Conservation (phyloP, 2,888 invertebrate genomes). For the Thereva unica region DNA sequence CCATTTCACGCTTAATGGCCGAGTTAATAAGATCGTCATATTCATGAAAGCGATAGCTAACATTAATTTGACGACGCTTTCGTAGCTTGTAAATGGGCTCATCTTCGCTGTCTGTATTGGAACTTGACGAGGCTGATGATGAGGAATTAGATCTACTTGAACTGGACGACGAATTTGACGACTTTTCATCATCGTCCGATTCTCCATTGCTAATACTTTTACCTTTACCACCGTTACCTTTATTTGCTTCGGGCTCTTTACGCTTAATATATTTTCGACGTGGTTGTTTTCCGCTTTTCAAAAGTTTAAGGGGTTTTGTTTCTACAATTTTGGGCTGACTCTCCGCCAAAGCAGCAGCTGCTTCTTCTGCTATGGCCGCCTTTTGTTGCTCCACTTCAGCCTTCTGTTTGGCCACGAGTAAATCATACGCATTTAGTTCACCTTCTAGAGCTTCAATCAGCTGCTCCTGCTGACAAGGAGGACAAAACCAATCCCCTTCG, state of each 20-base stretch:
- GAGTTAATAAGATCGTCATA: slow-evolving; percentile 95
- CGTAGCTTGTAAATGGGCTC: slow-evolving; percentile 84
- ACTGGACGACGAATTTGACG: slow-evolving; percentile 44
- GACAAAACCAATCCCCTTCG: slow-evolving; percentile 98
- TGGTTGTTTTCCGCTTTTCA: slow-evolving; percentile 43
- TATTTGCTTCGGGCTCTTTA: slow-evolving; percentile 33
- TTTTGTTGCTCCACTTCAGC: slow-evolving; percentile 46
- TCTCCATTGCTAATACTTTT: slow-evolving; percentile 41
- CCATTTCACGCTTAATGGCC: slow-evolving; percentile 81
- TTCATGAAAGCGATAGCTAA: slow-evolving; percentile 86
- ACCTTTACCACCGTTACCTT: background rate
- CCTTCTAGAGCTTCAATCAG: slow-evolving; percentile 72
- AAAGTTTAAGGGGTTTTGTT: slow-evolving; percentile 44
- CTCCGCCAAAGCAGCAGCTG: slow-evolving; percentile 45
- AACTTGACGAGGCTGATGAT: slow-evolving; percentile 45
- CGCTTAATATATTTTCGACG: slow-evolving; percentile 43
- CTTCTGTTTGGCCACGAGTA: slow-evolving; percentile 63
- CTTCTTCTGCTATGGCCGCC: slow-evolving; percentile 43
- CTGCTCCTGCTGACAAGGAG: slow-evolving; percentile 92
- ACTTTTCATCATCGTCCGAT: slow-evolving; percentile 43
- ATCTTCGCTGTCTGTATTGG: slow-evolving; percentile 60
- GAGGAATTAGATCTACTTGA: slow-evolving; percentile 39
- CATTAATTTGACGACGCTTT: slow-evolving; percentile 77
- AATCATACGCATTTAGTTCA: slow-evolving; percentile 77
- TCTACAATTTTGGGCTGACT: slow-evolving; percentile 56